These are phyloP conservation scores for Vandiemenella viatica DNA, from an alignment of 2,888 invertebrate species.

Conservation along the genomic window DNA sequence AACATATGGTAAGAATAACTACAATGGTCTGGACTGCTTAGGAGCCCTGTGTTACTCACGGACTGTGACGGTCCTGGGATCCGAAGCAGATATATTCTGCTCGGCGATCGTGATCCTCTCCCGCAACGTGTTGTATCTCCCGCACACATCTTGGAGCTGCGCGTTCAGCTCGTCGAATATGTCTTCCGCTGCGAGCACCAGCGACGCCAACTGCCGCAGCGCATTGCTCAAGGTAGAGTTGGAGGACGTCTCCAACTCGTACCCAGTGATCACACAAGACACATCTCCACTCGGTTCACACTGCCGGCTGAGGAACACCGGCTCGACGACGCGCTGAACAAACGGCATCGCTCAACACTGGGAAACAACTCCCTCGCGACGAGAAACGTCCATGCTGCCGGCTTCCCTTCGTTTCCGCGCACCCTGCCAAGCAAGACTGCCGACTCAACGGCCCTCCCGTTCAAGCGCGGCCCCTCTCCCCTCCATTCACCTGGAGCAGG, in stretches of 20 bases:
- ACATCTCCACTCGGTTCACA: conserved; percentile 31
- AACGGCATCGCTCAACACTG: conserved; percentile 81
- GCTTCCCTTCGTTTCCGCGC: no score
- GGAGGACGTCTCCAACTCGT: conserved; percentile 72
- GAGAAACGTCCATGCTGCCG: no score
- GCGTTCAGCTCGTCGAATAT: conserved; percentile 68
- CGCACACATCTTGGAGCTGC: conserved; percentile 57
- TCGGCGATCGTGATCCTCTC: conserved; percentile 53
- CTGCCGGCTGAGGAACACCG: conserved; percentile 55
- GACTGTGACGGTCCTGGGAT: conserved; percentile 84
- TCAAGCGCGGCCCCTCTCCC: no score
- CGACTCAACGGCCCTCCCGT: no score
- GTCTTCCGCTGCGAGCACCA: conserved; percentile 69
- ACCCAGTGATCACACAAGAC: conserved; percentile 44
- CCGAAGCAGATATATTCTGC: conserved; percentile 53
- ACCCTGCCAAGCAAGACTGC: no score
- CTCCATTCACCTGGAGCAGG: no score
- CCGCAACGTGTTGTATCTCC: conserved; percentile 55
- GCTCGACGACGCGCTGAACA: conserved; percentile 69
- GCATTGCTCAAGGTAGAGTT: conserved; percentile 76
- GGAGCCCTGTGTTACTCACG: no score
- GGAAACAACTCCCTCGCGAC: no score
- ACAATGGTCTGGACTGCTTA: no score
- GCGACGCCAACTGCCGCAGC: conserved; percentile 67
- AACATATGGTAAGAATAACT: no score